phyloP scores from a whole-genome alignment of 2,888 invertebrate species.

The Andrena bucephala region DNA sequence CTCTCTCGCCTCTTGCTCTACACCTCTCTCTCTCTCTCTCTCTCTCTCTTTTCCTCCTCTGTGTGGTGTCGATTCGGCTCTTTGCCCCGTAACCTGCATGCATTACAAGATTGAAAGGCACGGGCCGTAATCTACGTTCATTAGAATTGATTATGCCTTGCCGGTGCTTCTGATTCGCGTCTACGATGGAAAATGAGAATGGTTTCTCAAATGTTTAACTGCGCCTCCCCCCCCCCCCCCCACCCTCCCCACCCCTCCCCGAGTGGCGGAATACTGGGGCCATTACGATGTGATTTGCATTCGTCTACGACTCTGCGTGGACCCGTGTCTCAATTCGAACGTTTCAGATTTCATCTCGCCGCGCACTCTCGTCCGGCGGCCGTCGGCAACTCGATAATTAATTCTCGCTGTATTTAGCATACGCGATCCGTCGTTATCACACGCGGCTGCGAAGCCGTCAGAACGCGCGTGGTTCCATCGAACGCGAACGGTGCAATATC shows the following conservation, averaged over 20 bases:
- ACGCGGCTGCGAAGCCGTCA: neutral
- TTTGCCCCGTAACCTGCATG: conserved; percentile 5
- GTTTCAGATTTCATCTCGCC: neutral
- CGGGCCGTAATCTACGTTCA: neutral
- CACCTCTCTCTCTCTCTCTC: neutral
- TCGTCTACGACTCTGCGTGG: too few relatives aligned
- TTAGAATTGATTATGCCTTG: neutral
- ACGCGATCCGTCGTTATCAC: conserved; percentile 35
- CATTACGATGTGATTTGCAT: too few relatives aligned
- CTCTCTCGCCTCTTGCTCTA: neutral
- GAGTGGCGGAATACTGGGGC: neutral
- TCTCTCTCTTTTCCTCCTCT: neutral
- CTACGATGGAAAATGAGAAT: neutral
- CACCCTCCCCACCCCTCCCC: neutral
- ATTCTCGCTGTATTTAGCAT: conserved; percentile 37
- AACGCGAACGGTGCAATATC: conserved; percentile 44
- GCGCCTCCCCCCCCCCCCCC: neutral
- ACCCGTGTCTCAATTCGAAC: too few relatives aligned
- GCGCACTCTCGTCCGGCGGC: neutral
- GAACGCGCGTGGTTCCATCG: conserved; percentile 19
- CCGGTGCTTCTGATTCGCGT: neutral
- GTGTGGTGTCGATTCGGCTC: neutral
- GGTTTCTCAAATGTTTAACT: neutral
- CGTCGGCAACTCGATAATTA: conserved; percentile 24
- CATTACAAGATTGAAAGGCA: neutral